phyloP scores from a whole-genome alignment of 1,140 invertebrate species.

The Caenorhabditis latens region DNA sequence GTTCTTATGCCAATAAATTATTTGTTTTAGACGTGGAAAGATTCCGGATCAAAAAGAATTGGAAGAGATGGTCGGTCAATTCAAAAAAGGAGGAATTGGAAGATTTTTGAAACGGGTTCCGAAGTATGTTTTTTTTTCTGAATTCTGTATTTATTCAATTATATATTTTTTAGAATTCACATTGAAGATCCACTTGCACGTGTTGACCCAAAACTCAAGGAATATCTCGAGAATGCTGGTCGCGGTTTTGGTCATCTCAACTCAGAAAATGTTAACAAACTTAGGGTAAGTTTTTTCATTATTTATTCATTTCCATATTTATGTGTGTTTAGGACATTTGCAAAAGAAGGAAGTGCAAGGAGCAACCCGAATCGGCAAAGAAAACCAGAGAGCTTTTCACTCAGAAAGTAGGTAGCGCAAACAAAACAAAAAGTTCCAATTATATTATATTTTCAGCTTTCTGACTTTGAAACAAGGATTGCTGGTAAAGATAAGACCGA shows the following conservation, averaged over 20 bases:
- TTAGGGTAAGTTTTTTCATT: neutral
- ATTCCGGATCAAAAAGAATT: slow-evolving; percentile 31
- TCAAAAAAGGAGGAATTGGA: slow-evolving; percentile 25
- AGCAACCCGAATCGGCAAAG: slow-evolving; percentile 32
- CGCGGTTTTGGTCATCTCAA: slow-evolving; percentile 6
- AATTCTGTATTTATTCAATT: neutral
- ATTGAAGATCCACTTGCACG: slow-evolving; percentile 52
- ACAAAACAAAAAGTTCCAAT: neutral
- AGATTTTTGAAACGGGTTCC: slow-evolving; percentile 43
- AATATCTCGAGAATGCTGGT: neutral
- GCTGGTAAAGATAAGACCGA: slow-evolving; percentile 55
- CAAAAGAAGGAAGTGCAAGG: slow-evolving; percentile 17
- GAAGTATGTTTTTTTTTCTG: neutral
- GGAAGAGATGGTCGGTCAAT: slow-evolving; percentile 16
- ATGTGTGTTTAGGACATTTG: slow-evolving; percentile 20
- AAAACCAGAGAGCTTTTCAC: slow-evolving; percentile 37
- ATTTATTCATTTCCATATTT: no score
- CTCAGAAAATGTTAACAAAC: slow-evolving; percentile 4
- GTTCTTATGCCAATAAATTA: neutral
- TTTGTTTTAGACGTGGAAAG: neutral
- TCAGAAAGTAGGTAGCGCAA: slow-evolving; percentile 8
- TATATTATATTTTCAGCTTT: neutral
- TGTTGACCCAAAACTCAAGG: slow-evolving; percentile 49
- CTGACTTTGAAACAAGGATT: slow-evolving; percentile 25
- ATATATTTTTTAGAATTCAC: slow-evolving; percentile 9